These are phyloP conservation scores for Clavelina lepadiformis DNA, from an alignment of 23 tunicate species.

Conservation along the genomic window DNA sequence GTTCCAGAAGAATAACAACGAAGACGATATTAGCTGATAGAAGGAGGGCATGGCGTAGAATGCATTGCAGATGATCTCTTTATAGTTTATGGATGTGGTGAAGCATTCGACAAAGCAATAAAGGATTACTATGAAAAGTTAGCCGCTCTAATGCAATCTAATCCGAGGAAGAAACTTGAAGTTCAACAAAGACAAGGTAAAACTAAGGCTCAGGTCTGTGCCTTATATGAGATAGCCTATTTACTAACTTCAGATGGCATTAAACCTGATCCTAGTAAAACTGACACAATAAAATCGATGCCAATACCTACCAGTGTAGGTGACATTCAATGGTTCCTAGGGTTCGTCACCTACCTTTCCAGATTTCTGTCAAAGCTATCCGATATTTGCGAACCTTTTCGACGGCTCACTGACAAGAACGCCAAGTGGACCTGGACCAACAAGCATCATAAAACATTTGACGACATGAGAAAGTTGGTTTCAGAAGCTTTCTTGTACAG, in stretches of 20 bases:
- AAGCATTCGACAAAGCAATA: not conserved
- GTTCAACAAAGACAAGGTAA: not conserved
- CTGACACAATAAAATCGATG: not conserved
- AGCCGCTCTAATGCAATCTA: not conserved
- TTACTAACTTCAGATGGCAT: not conserved
- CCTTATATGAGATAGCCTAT: not conserved
- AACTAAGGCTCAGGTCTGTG: not conserved
- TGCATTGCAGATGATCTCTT: not conserved
- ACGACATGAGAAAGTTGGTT: not conserved
- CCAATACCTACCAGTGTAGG: not conserved
- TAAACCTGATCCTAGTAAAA: not conserved
- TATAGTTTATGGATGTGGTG: not conserved
- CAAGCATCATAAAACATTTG: not conserved
- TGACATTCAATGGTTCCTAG: not conserved
- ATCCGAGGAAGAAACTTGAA: not conserved
- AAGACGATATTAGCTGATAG: not conserved
- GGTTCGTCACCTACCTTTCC: not conserved
- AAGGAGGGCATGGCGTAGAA: not conserved
- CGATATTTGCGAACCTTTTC: not conserved
- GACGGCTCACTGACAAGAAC: not conserved
- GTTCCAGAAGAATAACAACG: not conserved
- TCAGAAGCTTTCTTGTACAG: not conserved
- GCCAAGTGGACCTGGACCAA: not conserved
- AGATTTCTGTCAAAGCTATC: not conserved
- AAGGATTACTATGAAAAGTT: not conserved